Evolutionary conservation across 1,140 invertebrate species (phyloP).

Genomic region (Epicauta chinensis): DNA sequence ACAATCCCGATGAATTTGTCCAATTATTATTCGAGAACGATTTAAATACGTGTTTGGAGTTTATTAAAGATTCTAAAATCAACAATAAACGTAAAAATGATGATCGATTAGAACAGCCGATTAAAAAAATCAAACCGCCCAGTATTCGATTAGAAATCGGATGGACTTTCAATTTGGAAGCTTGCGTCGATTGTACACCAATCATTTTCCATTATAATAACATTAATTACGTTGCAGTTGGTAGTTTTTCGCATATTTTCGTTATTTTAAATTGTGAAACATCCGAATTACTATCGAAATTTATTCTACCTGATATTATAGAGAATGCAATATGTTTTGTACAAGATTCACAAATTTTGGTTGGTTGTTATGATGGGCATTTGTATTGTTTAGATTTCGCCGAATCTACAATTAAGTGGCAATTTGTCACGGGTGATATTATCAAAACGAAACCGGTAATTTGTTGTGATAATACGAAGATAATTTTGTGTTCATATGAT

Average conservation of each 20-base stretch:
- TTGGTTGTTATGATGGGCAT: conserved; percentile 62
- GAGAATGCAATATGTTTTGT: conserved; percentile 40
- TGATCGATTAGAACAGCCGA: neutral
- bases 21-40: conserved; percentile 36
- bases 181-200: conserved; percentile 68
- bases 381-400: conserved; percentile 55
- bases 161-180: conserved; percentile 57
- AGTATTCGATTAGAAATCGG: conserved; percentile 26
- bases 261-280: conserved; percentile 46
- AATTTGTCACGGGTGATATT: conserved; percentile 51
- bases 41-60: conserved; percentile 22
- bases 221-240: conserved; percentile 43
- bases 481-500: conserved; percentile 67
- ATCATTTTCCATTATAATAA: conserved; percentile 50
- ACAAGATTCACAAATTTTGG: conserved; percentile 38
- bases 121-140: conserved; percentile 2
- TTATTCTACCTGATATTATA: conserved; percentile 37
- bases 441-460: conserved; percentile 61
- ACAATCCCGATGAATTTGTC: conserved; percentile 23
- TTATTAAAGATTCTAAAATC: conserved; percentile 1
- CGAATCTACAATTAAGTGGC: conserved; percentile 54
- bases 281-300: conserved; percentile 38
- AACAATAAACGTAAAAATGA: conserved; percentile 2
- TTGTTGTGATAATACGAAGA: conserved; percentile 35
- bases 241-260: conserved; percentile 58